Base-by-base conservation (phyloP, 2,888 invertebrate genomes). In the Melanchra persicariae region DNA sequence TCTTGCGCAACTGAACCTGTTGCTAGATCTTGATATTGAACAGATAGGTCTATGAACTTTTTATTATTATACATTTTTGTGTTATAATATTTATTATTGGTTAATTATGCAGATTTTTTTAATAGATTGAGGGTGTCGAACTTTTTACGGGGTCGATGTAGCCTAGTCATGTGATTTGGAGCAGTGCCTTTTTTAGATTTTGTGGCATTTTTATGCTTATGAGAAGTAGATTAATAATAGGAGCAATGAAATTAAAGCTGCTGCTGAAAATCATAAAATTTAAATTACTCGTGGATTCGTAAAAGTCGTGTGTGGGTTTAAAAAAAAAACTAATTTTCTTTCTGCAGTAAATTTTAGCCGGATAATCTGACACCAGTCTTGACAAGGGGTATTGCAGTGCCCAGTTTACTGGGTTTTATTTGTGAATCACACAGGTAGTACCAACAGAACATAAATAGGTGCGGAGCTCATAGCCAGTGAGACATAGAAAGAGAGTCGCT, bases 1-100 rank as follows among this genome's bases (percentile, higher is more conserved):
- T 52, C 62, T 87, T 87, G 83, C 81, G 76, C 85, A 87, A 87
- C 78, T 24, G 12, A 69, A 85, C 89, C 75, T 78, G 87, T 89
- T 79, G 57, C 67, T 51, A 51, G 77, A 73, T 83, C 79, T 83
- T 82, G 81, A 82, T 80, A 76, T 71, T 81, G 78, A 81, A 81
- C 12, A 12, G 60, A 77, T 81, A 66, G 87, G 83, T 84, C 82
- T 74, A 58, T 74, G 80, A 83, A 75, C 88, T 75, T 74, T 82
- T 79, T 76, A 65, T 65, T 78, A 43, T 60, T 30, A 54, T n/a
- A 58, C 17, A 47, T 52, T 45, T 65, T 67, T 76, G 47, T 55
- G 45, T n/a, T 72, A 55, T 37, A 24, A 3, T 65, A 75, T 45
- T 45, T 69, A 68, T 59, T 59, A 74, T 69, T 26, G 34, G 26